Percentiles rank a stretch among this genome's conserved stretches.
Evolutionary conservation across 2,888 invertebrate genomes (phyloP).

Genomic region (Morpho helenor): DNA sequence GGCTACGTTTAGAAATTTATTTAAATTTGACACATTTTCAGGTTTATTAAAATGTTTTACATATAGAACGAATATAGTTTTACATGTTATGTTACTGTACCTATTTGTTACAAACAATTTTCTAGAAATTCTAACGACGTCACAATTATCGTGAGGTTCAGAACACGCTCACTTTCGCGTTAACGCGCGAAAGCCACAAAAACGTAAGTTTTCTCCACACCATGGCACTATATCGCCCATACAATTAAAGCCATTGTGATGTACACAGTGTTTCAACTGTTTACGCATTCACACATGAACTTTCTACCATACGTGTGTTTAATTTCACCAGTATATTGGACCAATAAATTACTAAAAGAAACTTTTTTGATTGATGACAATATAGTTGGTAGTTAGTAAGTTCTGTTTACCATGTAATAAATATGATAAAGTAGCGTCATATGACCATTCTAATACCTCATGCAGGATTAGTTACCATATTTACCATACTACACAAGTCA

Average conservation of each 20-base stretch:
- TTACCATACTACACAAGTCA: no score
- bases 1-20: no score
- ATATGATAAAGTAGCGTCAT: no score
- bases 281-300: constrained; percentile 2
- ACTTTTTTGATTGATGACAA: no score
- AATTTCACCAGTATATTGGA: not conserved
- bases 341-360: not conserved
- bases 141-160: constrained; percentile 9
- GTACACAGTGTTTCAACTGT: not conserved
- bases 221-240: constrained; percentile 17
- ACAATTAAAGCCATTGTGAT: constrained; percentile 27
- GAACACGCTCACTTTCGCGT: constrained; percentile 20
- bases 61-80: no score
- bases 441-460: no score
- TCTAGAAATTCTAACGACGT: constrained; percentile 15
- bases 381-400: no score
- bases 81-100: no score
- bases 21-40: no score
- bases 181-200: constrained; percentile 24
- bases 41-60: no score
- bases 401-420: no score
- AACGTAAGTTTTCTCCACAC: constrained; percentile 26
- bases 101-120: not conserved
- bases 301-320: constrained; percentile 1
- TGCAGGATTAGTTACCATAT: no score